Conservation (phyloP, 1,140 invertebrate species). For the Lysiphlebus fabarum region DNA sequence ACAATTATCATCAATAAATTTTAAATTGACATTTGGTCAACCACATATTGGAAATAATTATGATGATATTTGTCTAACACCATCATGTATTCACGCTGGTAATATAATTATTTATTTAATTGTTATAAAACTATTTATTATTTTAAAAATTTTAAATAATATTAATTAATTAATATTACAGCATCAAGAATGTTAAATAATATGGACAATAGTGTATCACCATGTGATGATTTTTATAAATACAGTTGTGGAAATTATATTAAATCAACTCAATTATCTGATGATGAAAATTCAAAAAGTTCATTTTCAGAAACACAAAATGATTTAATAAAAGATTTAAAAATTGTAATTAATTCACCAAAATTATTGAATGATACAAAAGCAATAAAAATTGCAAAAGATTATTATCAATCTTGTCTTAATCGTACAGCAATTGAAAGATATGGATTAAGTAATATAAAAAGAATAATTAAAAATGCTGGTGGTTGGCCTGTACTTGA, state of each 20-base stretch:
- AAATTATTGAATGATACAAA: constrained; percentile 63
- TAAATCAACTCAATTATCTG: constrained; percentile 54
- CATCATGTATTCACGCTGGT: constrained; percentile 69
- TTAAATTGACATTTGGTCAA: too few relatives aligned
- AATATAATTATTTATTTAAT: too few relatives aligned
- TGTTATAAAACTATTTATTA: too few relatives aligned
- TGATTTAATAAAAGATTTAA: constrained; percentile 73
- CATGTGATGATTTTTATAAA: constrained; percentile 80
- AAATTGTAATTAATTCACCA: constrained; percentile 70
- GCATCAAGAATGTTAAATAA: constrained; percentile 57
- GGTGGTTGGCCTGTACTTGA: constrained; percentile 90
- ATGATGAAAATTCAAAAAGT: constrained; percentile 70
- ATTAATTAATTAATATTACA: too few relatives aligned
- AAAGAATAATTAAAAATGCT: constrained; percentile 68
- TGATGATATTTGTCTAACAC: constrained; percentile 57
- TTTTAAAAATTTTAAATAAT: too few relatives aligned
- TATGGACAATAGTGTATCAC: constrained; percentile 60
- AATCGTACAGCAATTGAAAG: constrained; percentile 80
- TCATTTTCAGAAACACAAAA: constrained; percentile 79
- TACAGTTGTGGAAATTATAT: constrained; percentile 61
- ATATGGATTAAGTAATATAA: constrained; percentile 67
- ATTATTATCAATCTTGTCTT: constrained; percentile 82
- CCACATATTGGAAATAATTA: too few relatives aligned
- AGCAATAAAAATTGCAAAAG: constrained; percentile 73
- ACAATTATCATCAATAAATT: too few relatives aligned